Evolutionary conservation across 2,113 vertebrate genomes (phyloP).

Genomic region (Glaucidium brasilianum): DNA sequence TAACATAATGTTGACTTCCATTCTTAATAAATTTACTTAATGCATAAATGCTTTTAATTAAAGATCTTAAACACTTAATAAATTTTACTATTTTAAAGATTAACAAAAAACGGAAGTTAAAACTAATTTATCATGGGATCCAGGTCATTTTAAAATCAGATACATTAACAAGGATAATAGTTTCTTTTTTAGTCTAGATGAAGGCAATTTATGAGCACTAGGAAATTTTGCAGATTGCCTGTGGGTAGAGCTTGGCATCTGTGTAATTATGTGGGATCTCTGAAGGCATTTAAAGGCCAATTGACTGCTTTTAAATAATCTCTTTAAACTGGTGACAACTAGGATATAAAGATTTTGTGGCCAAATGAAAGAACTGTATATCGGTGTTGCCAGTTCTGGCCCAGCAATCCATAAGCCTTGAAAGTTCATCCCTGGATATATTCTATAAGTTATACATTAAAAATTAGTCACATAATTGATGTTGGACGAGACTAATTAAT

Average conservation of each 20-base stretch:
- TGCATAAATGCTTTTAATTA: not conserved
- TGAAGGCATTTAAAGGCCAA: constrained; percentile 63
- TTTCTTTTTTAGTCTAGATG: constrained; percentile 30
- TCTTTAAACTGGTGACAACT: constrained; percentile 13
- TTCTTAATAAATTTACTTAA: not conserved
- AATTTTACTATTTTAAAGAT: not conserved
- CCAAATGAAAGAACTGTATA: not conserved
- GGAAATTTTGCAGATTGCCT: constrained; percentile 64
- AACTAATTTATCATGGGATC: not conserved
- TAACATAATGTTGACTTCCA: not conserved
- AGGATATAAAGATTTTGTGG: not conserved
- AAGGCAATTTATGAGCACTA: constrained; percentile 32
- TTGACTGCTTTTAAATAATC: constrained; percentile 44
- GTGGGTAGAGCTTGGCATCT: constrained; percentile 65
- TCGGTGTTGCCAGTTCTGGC: not conserved
- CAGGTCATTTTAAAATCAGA: constrained; percentile 24
- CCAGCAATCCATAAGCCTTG: not conserved
- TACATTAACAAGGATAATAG: constrained; percentile 24
- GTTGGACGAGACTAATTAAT: not conserved
- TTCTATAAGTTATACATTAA: not conserved
- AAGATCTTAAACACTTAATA: not conserved
- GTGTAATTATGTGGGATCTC: constrained; percentile 62
- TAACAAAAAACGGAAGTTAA: not conserved
- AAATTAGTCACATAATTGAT: not conserved
- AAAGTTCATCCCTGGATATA: not conserved